Percentiles rank a stretch among this genome's conserved stretches.
Conservation (phyloP, 2,797 vertebrate genomes). For the Hoplostethus atlanticus region DNA sequence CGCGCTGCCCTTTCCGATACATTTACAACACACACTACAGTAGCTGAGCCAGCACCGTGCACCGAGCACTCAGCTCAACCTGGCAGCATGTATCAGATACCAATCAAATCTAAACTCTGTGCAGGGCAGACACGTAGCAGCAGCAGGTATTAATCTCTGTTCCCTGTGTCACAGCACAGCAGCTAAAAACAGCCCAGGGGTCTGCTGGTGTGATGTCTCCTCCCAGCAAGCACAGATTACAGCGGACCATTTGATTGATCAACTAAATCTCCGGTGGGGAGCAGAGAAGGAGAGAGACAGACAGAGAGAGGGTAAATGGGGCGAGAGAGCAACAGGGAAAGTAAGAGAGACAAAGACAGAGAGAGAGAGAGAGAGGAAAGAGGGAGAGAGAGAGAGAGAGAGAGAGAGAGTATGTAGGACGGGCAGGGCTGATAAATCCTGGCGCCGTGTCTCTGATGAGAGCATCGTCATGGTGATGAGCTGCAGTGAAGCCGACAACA, state of each 20-base stretch:
- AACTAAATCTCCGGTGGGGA: background rate
- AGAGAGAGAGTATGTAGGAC: slow-evolving; percentile 22
- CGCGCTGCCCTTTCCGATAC: slow-evolving; percentile 16
- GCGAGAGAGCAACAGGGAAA: background rate
- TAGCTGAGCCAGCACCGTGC: slow-evolving; percentile 41
- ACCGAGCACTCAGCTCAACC: slow-evolving; percentile 19
- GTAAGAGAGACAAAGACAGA: slow-evolving; percentile 7
- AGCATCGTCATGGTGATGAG: slow-evolving; percentile 66
- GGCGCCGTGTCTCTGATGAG: slow-evolving; percentile 37
- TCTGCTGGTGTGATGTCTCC: background rate
- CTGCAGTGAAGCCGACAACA: slow-evolving; percentile 50
- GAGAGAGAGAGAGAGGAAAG: background rate
- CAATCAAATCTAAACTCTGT: slow-evolving; percentile 24
- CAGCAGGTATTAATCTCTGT: slow-evolving; percentile 28
- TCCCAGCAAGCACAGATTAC: slow-evolving; percentile 1
- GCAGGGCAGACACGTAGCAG: slow-evolving; percentile 14
- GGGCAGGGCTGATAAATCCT: slow-evolving; percentile 37
- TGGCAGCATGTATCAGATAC: slow-evolving; percentile 24
- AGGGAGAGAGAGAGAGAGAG: background rate
- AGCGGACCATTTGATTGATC: slow-evolving; percentile 3
- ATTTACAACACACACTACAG: slow-evolving; percentile 43
- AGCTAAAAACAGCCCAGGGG: slow-evolving; percentile 12
- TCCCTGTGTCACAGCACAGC: slow-evolving; percentile 18
- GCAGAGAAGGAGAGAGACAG: background rate
- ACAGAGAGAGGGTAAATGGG: background rate